Evolutionary conservation across 2,113 vertebrate genomes (phyloP).

Genomic region (Dendropsophus ebraccatus): DNA sequence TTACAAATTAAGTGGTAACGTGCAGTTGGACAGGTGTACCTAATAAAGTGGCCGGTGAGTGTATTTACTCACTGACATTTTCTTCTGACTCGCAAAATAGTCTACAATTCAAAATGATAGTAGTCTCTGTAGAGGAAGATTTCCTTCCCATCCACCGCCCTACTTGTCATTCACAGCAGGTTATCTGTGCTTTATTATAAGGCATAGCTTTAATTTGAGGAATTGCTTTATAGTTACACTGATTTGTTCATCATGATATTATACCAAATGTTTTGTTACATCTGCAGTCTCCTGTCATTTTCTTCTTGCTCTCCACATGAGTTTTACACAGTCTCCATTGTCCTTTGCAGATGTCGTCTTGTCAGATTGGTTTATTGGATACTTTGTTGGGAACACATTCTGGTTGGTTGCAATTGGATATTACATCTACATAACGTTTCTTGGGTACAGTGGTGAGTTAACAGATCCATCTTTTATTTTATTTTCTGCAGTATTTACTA

Average conservation of each 20-base stretch:
- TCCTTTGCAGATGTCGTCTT: constrained; percentile 87
- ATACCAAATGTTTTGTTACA: not conserved
- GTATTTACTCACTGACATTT: too few relatives aligned
- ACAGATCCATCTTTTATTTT: accelerated
- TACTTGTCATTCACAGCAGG: too few relatives aligned
- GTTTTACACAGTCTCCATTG: not conserved
- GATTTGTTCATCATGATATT: not conserved
- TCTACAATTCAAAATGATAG: too few relatives aligned
- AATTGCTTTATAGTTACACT: not conserved
- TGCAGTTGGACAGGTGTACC: too few relatives aligned
- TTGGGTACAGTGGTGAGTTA: constrained; percentile 93
- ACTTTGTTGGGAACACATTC: constrained; percentile 86
- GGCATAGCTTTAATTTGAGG: too few relatives aligned
- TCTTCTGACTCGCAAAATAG: too few relatives aligned
- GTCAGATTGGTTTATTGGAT: constrained; percentile 79
- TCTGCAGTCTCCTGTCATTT: not conserved
- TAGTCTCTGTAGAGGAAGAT: too few relatives aligned
- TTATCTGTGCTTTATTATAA: too few relatives aligned
- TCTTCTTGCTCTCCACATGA: not conserved
- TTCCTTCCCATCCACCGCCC: too few relatives aligned
- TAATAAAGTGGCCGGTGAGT: too few relatives aligned
- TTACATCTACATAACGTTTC: constrained; percentile 96
- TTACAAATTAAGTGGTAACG: too few relatives aligned
- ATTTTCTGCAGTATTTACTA: too few relatives aligned
- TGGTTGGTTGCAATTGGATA: constrained; percentile 94